phyloP scores from a whole-genome alignment of 2,888 invertebrate species.

The Acleris sparsana region DNA sequence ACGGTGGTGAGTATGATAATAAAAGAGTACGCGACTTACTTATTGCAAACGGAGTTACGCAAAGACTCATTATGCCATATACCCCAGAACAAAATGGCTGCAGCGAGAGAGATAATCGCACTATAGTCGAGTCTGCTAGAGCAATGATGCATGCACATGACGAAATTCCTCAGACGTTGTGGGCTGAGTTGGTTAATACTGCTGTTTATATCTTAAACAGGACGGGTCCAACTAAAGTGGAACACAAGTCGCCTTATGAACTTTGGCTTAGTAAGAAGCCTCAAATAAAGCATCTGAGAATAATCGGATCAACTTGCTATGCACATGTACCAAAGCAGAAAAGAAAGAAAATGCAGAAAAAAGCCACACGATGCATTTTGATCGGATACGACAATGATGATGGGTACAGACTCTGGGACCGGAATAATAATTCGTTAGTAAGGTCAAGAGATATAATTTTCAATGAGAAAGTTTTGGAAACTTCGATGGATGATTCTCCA shows the following conservation, averaged over 20 bases:
- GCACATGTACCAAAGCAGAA: no score
- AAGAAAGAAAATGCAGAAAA: no score
- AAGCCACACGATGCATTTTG: no score
- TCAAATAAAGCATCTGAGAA: slow-evolving; percentile 2
- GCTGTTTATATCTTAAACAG: slow-evolving; percentile 24
- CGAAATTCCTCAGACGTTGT: slow-evolving; percentile 16
- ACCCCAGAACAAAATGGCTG: slow-evolving; percentile 7
- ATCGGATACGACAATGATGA: no score
- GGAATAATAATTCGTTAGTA: no score
- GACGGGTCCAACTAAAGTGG: neutral
- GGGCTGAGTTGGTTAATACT: slow-evolving; percentile 20
- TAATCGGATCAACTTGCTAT: neutral
- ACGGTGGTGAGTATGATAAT: no score
- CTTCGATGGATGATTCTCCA: no score
- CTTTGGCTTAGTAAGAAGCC: neutral
- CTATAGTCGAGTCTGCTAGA: slow-evolving; percentile 2
- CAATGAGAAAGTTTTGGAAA: no score
- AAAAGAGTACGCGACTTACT: no score
- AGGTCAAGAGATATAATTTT: no score
- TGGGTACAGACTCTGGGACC: no score
- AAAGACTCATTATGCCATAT: slow-evolving; percentile 5
- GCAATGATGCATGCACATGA: slow-evolving; percentile 18
- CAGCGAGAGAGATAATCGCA: slow-evolving; percentile 2
- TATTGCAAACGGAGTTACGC: neutral
- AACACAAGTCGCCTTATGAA: slow-evolving; percentile 5